These are phyloP conservation scores for Alcis repandata DNA, from an alignment of 2,888 invertebrate species.

Conservation along the genomic window DNA sequence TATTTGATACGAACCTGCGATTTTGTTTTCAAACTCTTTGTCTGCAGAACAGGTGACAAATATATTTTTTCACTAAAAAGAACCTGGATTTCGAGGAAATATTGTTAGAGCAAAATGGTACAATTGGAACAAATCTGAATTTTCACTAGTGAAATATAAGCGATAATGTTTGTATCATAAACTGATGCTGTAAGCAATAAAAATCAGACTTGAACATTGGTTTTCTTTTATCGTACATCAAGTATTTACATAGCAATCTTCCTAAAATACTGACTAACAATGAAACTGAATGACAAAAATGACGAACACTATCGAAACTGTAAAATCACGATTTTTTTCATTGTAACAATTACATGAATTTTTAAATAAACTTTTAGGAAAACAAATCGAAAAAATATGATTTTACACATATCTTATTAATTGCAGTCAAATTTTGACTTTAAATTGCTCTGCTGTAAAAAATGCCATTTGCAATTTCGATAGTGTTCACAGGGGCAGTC, in stretches of 20 bases:
- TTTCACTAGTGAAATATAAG: slow-evolving; percentile 80
- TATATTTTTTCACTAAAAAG: slow-evolving; percentile 61
- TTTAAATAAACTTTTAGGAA: too few relatives aligned
- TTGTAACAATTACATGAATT: too few relatives aligned
- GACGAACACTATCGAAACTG: too few relatives aligned
- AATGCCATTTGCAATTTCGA: too few relatives aligned
- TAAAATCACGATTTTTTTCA: too few relatives aligned
- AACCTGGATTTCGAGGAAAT: slow-evolving; percentile 50
- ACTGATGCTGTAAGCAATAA: slow-evolving; percentile 85
- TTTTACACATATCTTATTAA: too few relatives aligned
- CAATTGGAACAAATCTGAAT: slow-evolving; percentile 74
- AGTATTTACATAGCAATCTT: slow-evolving; percentile 2
- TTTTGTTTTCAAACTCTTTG: slow-evolving; percentile 57
- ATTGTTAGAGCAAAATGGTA: slow-evolving; percentile 62
- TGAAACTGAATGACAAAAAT: too few relatives aligned
- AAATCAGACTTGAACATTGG: slow-evolving; percentile 76
- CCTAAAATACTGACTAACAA: slow-evolving; percentile 8
- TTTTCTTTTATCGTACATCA: slow-evolving; percentile 51
- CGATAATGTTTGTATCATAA: slow-evolving; percentile 81
- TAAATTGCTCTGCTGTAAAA: too few relatives aligned
- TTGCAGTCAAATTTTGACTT: too few relatives aligned
- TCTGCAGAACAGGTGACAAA: slow-evolving; percentile 45
- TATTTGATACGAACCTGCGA: slow-evolving; percentile 40
- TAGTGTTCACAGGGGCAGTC: too few relatives aligned
- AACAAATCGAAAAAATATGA: too few relatives aligned